phyloP scores from a whole-genome alignment of 2,797 vertebrate genomes.

The Oreochromis grahami region DNA sequence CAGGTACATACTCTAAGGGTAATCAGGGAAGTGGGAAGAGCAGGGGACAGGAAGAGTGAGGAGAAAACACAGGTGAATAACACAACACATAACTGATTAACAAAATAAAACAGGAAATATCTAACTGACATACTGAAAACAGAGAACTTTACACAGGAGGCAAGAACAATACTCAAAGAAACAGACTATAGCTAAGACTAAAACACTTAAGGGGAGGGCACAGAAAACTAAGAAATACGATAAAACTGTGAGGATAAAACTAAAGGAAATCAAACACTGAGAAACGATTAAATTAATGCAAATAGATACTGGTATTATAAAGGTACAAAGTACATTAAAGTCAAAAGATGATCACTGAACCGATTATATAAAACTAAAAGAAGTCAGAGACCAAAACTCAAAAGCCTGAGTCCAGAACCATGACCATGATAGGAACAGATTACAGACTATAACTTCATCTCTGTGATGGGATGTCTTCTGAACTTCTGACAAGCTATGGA shows the following conservation, averaged over 20 bases:
- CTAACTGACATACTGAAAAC: background rate
- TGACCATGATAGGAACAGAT: background rate
- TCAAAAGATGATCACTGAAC: background rate
- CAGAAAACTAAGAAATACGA: background rate
- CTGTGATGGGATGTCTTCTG: background rate
- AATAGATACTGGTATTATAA: background rate
- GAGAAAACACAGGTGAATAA: background rate
- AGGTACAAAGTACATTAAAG: background rate
- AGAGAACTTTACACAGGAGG: background rate
- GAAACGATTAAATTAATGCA: background rate
- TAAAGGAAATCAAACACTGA: background rate
- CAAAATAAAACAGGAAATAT: background rate
- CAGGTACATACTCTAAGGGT: background rate
- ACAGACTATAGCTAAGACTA: background rate
- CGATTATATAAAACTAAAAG: background rate
- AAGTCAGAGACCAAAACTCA: background rate
- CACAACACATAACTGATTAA: background rate
- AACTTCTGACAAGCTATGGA: background rate
- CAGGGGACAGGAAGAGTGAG: background rate
- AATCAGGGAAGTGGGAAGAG: background rate
- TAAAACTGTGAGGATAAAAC: background rate
- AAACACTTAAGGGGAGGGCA: background rate
- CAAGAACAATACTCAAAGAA: background rate
- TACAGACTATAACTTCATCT: background rate
- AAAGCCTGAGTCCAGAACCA: background rate